These are phyloP conservation scores for Eupithecia insigniata DNA, from an alignment of 2,888 invertebrate species.

Conservation along the genomic window DNA sequence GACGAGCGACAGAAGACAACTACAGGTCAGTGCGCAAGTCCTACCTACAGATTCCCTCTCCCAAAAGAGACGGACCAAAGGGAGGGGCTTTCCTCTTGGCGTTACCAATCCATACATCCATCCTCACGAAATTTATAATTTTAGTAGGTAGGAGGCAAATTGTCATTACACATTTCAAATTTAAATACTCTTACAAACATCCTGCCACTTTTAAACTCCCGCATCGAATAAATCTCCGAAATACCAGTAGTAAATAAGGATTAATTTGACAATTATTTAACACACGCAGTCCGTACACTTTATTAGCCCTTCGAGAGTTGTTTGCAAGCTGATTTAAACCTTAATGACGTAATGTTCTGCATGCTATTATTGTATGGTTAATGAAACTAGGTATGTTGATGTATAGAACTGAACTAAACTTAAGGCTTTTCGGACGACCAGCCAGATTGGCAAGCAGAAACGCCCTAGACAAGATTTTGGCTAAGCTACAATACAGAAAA, in stretches of 20 bases:
- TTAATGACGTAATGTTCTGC: not conserved
- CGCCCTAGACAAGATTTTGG: not conserved
- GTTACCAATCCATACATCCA: too few relatives aligned
- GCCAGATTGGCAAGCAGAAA: not conserved
- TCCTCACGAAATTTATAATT: too few relatives aligned
- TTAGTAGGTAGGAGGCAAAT: too few relatives aligned
- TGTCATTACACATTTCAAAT: not conserved
- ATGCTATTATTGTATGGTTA: not conserved
- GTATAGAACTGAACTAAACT: not conserved
- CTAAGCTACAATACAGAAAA: not conserved
- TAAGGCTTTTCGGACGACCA: not conserved
- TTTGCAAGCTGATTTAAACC: constrained; percentile 16
- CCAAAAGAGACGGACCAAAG: too few relatives aligned
- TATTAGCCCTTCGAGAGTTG: constrained; percentile 29
- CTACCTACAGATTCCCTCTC: too few relatives aligned
- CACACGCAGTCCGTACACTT: constrained; percentile 23
- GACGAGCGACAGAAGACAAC: too few relatives aligned
- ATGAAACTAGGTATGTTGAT: not conserved
- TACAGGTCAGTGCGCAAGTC: too few relatives aligned
- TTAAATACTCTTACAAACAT: not conserved
- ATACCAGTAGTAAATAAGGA: constrained; percentile 29
- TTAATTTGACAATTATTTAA: constrained; percentile 32
- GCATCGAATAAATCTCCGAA: constrained; percentile 22
- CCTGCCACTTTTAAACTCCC: not conserved
- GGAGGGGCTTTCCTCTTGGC: too few relatives aligned